A percentile compares a stretch with the other conserved stretches of the same genome.
Evolutionary conservation across 2,888 invertebrate species (phyloP).

Genomic region (Lycia hirtaria): DNA sequence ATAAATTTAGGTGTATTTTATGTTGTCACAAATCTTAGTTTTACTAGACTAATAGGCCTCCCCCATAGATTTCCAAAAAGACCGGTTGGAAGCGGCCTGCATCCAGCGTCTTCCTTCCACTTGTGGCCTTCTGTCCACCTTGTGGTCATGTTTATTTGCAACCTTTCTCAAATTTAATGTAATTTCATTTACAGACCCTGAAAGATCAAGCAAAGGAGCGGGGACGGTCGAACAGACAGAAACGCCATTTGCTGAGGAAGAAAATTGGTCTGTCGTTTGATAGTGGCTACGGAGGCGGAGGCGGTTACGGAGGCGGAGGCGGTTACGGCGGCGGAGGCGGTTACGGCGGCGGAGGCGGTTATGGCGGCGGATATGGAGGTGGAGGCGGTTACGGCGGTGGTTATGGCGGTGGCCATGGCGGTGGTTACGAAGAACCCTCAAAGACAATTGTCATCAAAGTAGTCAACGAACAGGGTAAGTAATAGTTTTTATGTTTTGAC

Average conservation of each 20-base stretch:
- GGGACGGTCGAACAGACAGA: slow-evolving; percentile 47
- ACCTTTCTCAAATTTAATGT: background rate
- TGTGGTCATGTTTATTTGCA: too few relatives aligned
- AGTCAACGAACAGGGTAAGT: slow-evolving; percentile 56
- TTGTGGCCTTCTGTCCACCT: too few relatives aligned
- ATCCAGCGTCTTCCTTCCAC: too few relatives aligned
- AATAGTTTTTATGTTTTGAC: background rate
- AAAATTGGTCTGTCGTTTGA: slow-evolving; percentile 47
- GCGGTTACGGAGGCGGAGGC: slow-evolving; percentile 47
- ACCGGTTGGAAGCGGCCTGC: too few relatives aligned
- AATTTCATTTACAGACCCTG: slow-evolving; percentile 60
- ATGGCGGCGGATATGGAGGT: slow-evolving; percentile 38
- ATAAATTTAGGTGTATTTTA: too few relatives aligned
- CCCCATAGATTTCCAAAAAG: too few relatives aligned
- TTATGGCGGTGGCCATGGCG: slow-evolving; percentile 41
- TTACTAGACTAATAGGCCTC: too few relatives aligned
- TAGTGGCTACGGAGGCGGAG: slow-evolving; percentile 33
- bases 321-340: slow-evolving; percentile 40
- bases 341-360: slow-evolving; percentile 48
- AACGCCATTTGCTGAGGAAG: slow-evolving; percentile 58
- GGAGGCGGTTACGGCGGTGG: slow-evolving; percentile 36
- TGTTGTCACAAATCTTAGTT: too few relatives aligned
- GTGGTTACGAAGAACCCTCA: slow-evolving; percentile 52
- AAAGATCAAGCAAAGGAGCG: slow-evolving; percentile 66
- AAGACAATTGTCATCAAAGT: slow-evolving; percentile 61